These are phyloP conservation scores for Rotaria macrura DNA, from an alignment of 2,888 invertebrate species.

Conservation along the genomic window DNA sequence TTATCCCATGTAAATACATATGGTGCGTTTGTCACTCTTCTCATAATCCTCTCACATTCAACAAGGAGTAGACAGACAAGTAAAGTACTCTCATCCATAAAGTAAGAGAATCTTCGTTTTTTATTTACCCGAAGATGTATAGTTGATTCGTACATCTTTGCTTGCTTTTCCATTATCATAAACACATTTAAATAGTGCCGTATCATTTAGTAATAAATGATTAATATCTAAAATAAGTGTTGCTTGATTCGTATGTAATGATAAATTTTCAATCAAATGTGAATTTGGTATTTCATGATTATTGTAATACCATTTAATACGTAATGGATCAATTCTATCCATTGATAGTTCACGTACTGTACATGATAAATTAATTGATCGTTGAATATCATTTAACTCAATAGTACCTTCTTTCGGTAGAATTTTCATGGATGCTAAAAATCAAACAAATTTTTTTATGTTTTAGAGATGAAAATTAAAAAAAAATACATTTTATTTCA, in stretches of 20 bases:
- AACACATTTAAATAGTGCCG: background rate
- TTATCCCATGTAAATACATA: slow-evolving; percentile 5
- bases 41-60: background rate
- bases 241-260: background rate
- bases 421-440: background rate
- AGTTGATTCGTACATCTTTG: background rate
- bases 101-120: background rate
- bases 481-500: too few relatives aligned
- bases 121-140: background rate
- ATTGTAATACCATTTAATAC: background rate
- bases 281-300: slow-evolving; percentile 9
- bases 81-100: background rate
- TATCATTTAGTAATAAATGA: background rate
- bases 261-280: background rate
- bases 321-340: background rate
- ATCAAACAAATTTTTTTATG: too few relatives aligned
- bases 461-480: too few relatives aligned
- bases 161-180: background rate
- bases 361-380: background rate
- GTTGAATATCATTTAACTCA: background rate
- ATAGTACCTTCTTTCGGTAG: background rate
- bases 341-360: background rate
- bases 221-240: background rate
- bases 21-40: background rate
- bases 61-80: background rate